Base-by-base conservation (phyloP, 2,113 vertebrate genomes). In the Dascyllus trimaculatus region DNA sequence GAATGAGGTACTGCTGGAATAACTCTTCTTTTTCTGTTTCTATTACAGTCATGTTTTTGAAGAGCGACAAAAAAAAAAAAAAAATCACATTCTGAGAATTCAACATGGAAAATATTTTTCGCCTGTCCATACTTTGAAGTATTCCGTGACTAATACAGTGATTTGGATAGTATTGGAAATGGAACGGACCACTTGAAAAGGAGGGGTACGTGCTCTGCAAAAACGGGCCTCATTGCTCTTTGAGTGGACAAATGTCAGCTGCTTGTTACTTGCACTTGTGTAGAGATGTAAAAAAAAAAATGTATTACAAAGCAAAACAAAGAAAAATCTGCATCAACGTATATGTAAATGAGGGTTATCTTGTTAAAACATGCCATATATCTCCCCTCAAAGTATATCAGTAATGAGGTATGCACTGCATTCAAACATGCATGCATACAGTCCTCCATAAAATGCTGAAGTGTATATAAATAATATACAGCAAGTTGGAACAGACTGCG, bases 21-120 rank as follows among this genome's bases (percentile, higher is more conserved):
- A 90, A 90, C 93, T 89, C 72, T 48, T 80, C 75, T 81, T 88
- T 93, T 88, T 83, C 89, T 85, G 85, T 91, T 92, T 91, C 89
- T 89, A 92, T 91, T 91, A 90, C 74, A 49, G 80, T 82, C 79
- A 83, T 90, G 89, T 89, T 90, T 90, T 82, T 62, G 81, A 64
- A 19, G n/a, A 51, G 18, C 8, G 11, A 19, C 18, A 53, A 46
- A 74, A 29, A 84, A 6, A 21, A 5, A 64, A 74, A 75, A 73
- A 77, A 82, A 60, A 67, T 43, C 24, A 64, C 49, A 84, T 78
- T 87, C 78, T 74, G 53, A 87, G 60, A 85, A 91, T 85, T 89
- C 70, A 85, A 88, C 54, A 73, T 54, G 75, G 71, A 80, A 68
- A 81, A 83, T 76, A 80, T 83, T 80, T n/a, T 83, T 66, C 6